Conservation (phyloP, 2,888 invertebrate genomes). For the Schizotus pectinicornis region DNA sequence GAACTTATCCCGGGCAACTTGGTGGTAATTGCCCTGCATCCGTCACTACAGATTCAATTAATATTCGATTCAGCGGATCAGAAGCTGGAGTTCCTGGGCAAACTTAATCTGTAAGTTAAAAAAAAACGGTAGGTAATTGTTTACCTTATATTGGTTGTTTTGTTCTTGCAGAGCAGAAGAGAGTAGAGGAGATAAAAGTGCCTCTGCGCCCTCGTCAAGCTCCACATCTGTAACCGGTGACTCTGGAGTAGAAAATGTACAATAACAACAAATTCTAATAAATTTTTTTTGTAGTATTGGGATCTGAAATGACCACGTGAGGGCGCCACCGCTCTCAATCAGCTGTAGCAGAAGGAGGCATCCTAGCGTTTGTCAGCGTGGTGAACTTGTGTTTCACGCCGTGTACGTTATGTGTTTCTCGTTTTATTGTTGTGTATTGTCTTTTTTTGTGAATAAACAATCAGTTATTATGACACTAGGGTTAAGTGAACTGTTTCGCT, state of each 20-base stretch:
- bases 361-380: too few species aligned
- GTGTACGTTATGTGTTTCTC: too few species aligned
- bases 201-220: slow-evolving; percentile 8
- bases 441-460: too few species aligned
- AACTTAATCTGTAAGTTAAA: slow-evolving; percentile 11
- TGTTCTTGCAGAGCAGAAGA: slow-evolving; percentile 10
- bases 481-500: too few species aligned
- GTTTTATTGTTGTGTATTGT: too few species aligned
- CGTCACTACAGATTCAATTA: slow-evolving; percentile 4
- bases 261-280: too few species aligned
- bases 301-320: too few species aligned
- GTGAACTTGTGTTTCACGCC: too few species aligned
- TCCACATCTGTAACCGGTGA: not conserved
- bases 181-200: slow-evolving; percentile 3
- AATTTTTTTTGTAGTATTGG: too few species aligned
- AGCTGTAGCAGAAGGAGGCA: too few species aligned
- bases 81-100: slow-evolving; percentile 2
- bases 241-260: not conserved
- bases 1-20: not conserved
- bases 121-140: slow-evolving; percentile 11
- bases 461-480: too few species aligned
- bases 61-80: slow-evolving; percentile 8
- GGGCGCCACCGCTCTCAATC: too few species aligned
- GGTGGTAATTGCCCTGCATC: slow-evolving; percentile 6
- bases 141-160: slow-evolving; percentile 9